Base-by-base conservation (phyloP, 2,113 vertebrate genomes). In the Saguinus midas region DNA sequence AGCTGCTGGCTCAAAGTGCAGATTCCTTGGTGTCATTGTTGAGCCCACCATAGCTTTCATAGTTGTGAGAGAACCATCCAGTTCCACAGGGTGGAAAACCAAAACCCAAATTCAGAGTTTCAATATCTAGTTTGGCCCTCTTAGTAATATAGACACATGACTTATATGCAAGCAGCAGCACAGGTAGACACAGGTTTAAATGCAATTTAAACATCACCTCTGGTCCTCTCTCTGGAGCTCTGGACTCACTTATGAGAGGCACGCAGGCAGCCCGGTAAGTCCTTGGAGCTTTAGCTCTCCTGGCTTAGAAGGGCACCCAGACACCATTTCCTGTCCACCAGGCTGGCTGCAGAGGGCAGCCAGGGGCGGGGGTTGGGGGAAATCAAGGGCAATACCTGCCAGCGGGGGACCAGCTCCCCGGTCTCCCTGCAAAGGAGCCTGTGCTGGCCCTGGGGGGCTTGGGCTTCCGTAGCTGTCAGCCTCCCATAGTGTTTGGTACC, bases 401-500 rank as follows among this genome's bases (percentile, higher is more conserved):
- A 98, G 97, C 1, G 98, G 98, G 16, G 98, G 98, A 61, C 98
- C 98, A 0, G 97, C 92, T 76, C 98, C 97, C 91, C 96, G 96
- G 90, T 98, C 95, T 91, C 96, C 98, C 87, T 96, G 97, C 80
- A 90, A 84, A 91, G 97, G 97, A 92, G 95, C 96, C 90, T 96
- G 96, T 17, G 87, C 91, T 57, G 98, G 93, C 89, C 95, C 96
- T 0, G 99, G 97, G 95, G 98, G 96, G 95, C 99, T 98, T 52
- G 97, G 97, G 97, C 99, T 99, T 94, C 98, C 98, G 96, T 98
- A 99, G 91, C 98, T 98, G 97, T 99, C 98, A 29, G 99, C 97
- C 97, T 99, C 99, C 99, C 99, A 99, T 92, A 99, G 98, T 66
- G 98, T 98, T 96, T 98, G 99, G 98, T 98, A 99, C 48, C 98